Percentiles rank a stretch among this genome's conserved stretches.
phyloP scores from a whole-genome alignment of 2,888 invertebrate genomes.

The Nephrotoma guestfalica region DNA sequence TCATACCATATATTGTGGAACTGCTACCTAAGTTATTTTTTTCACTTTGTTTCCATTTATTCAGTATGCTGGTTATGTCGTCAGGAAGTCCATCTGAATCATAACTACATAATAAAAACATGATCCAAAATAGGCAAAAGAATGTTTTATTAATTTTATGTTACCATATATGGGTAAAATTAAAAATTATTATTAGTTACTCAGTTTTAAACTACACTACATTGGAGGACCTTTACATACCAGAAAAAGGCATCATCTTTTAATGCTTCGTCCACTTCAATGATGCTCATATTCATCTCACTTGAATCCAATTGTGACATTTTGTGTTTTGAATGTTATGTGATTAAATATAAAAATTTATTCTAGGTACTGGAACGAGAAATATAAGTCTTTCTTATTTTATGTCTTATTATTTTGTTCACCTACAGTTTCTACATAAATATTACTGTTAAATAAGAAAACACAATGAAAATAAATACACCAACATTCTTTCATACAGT shows the following conservation, averaged over 20 bases:
- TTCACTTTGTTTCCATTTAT: conserved; percentile 26
- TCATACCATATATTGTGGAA: neutral
- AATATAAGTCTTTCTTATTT: neutral
- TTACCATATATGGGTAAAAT: neutral
- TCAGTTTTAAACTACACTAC: too few species aligned
- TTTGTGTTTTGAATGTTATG: neutral
- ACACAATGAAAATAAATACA: neutral
- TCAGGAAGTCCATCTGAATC: conserved; percentile 14
- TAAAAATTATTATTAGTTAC: too few species aligned
- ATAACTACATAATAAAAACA: neutral
- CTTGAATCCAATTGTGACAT: neutral
- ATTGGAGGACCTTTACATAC: neutral
- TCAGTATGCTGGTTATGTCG: conserved; percentile 30
- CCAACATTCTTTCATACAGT: neutral
- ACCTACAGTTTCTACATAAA: neutral
- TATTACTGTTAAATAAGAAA: neutral
- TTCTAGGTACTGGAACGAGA: neutral
- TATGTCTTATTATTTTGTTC: neutral
- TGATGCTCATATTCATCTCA: conserved; percentile 24
- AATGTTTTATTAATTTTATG: neutral
- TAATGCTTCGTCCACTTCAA: conserved; percentile 30
- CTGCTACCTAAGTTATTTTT: neutral
- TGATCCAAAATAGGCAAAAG: neutral
- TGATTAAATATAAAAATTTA: neutral
- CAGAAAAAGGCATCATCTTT: conserved; percentile 30